Evolutionary conservation across 2,888 invertebrate genomes (phyloP).

Genomic region (Eilema sororculum): DNA sequence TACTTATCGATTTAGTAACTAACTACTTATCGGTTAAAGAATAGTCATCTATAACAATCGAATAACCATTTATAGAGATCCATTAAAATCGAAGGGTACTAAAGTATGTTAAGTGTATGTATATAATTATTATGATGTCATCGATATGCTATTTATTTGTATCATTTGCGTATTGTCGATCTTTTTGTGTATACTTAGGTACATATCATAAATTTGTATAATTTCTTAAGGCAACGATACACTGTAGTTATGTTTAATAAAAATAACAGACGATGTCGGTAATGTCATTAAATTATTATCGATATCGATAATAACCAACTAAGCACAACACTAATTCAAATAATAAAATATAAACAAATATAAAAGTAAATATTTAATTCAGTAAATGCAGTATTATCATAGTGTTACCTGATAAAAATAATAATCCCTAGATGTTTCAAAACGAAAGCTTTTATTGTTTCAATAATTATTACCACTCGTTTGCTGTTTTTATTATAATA

Average conservation of each 20-base stretch:
- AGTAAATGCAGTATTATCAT: not conserved
- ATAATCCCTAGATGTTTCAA: not conserved
- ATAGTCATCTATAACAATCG: constrained; percentile 80
- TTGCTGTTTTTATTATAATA: constrained; percentile 47
- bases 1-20: constrained; percentile 67
- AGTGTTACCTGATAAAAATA: not conserved
- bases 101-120: constrained; percentile 82
- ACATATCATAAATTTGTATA: constrained; percentile 84
- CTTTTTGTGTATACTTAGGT: constrained; percentile 85
- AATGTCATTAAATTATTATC: constrained; percentile 16
- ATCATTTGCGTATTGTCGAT: constrained; percentile 81
- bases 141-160: constrained; percentile 83
- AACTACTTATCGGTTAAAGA: constrained; percentile 69
- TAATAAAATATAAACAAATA: not conserved
- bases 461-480: constrained; percentile 16
- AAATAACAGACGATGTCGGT: constrained; percentile 45
- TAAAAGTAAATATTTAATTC: constrained; percentile 1
- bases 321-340: constrained; percentile 8
- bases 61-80: constrained; percentile 78
- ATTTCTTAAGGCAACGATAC: constrained; percentile 72
- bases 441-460: not conserved
- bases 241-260: constrained; percentile 52
- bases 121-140: constrained; percentile 79
- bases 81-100: constrained; percentile 85
- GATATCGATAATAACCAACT: constrained; percentile 23